Evolutionary conservation across 2,797 vertebrate species (phyloP), one percentile per base, ranked within the genome.

Genomic region (Syndactyla subalaris): DNA sequence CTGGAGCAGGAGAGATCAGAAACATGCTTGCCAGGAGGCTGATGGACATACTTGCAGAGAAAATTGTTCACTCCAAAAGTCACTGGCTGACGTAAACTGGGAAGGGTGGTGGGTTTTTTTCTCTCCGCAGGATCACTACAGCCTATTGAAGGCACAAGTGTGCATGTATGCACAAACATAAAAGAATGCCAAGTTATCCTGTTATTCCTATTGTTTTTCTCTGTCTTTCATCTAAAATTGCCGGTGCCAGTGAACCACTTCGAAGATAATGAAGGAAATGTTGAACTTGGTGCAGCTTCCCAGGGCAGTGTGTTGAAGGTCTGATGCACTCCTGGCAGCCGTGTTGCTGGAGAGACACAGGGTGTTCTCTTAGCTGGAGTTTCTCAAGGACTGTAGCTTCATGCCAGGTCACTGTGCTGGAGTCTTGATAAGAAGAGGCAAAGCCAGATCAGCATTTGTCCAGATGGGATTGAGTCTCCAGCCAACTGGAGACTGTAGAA

Each of bases 381-480:
- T 88, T 88, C 73, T 88, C 83, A 90, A 67, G 70, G 29, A 48
- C 55, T 52, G 21, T 87, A 80, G 77, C 86, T 76, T 59, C 27
- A 10, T 67, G 83, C 88, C 93, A 85, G 48, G 48, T 82, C 48
- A 58, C 26, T 32, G 32, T 81, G 36, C 48, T 88, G 51, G 68
- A 88, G n/a, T 54, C 73, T 38, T 85, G 77, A 85, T 55, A 85
- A 65, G 48, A 73, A 87, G 24, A 71, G n/a, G n/a, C 21, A 81
- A 92, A 90, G 36, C 32, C 48, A 92, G 57, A 55, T 92, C 57
- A 95, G 76, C 49, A 20, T 79, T 86, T 90, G 43, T 59, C 5
- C 8, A 29, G 27, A 41, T 73, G 59, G 83, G 63, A 63, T 29
- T 49, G 51, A 51, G 45, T 81, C 32, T 84, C 12, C 58, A 63